Base-by-base conservation (phyloP, 2,113 vertebrate species). In the Origma solitaria region DNA sequence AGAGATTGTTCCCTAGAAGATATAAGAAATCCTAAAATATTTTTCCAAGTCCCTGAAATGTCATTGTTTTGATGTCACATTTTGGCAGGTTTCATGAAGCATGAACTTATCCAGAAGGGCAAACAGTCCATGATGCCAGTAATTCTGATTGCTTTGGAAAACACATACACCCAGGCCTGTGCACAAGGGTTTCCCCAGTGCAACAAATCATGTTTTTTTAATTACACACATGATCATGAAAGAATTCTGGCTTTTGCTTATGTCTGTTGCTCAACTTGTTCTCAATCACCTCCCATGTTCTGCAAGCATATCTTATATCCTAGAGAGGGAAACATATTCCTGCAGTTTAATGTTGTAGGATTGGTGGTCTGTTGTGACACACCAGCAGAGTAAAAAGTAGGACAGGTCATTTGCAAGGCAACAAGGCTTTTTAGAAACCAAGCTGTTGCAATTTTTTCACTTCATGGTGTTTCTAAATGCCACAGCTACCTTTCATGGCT, bases 241-340 rank as follows among this genome's bases (percentile, higher is more conserved):
- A 69, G 5, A 79, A 61, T 49, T 78, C 45, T n/a, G n/a, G 8
- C 9, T 68, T 77, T 86, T 71, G 22, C 17, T 81, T 56, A 42
- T 13, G 35, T 15, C 27, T 82, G 15, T 37, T 76, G 30, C 62
- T 83, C 38, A 70, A 25, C 76, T 86, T 62, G 38, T 31, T 90
- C 68, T 80, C 54, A 65, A 69, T 22, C 18, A 81, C 21, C n/a
- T 5, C 35, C 23, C 8, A 14, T 3, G 2, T 44, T 30, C 57
- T 44, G 30, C 56, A 58, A 65, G 16, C 21, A 25, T 21, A 33
- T 7, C 6, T 64, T 30, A 25, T 5, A 27, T 15, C 18, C 23
- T 42, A 9, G 6, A 47, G 1, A 4, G 44, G 3, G 0, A 57
- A 27, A 72, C 16, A 31, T 1, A 3, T 44, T 38, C 35, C 3